Base-by-base conservation (phyloP, 2,113 vertebrate species). In the Helogale parvula region DNA sequence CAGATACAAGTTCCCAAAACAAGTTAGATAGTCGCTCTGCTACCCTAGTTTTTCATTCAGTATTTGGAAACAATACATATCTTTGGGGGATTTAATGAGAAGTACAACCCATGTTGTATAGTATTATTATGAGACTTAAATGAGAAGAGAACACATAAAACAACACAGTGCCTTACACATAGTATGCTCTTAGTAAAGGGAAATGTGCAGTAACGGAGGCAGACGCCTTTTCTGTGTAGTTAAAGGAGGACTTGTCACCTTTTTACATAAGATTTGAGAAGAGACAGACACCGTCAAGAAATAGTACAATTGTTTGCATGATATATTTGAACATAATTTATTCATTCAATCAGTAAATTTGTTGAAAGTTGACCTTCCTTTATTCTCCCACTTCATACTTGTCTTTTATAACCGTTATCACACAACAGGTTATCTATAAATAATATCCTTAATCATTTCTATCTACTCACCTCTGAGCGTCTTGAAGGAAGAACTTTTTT, bases 31-130 rank as follows among this genome's bases (percentile, higher is more conserved):
- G 86, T 65, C 3, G 95, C 35, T 87, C 16, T 79, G 27, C 77
- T 57, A 63, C 15, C 17, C 16, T 25, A 41, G 8, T 60, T 90
- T 96, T 91, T 50, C 90, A 7, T 93, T 88, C 12, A 33, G 1
- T 41, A 27, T 83, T 77, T 91, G 27, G 47, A 96, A 94, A 81
- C 9, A 57, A 54, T 54, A 47, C 9, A 57, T 84, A 35, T 65
- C 2, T 96, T 88, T 93, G n/a, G 13, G 5, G 15, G 33, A 74
- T 84, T 90, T 88, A 94, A 71, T 94, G 21, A 88, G 89, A 89
- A 66, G 69, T 54, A n/a, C 63, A 71, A 77, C 19, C 66, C 27
- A 57, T 81, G 7, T 80, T 16, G 57, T 35, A 47, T 65, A 81
- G 5, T 35, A 25, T 35, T 57, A 1, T 84, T 94, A 29, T 84